Evolutionary conservation across 2,113 vertebrate genomes (phyloP).

Genomic region (Paralichthys olivaceus): DNA sequence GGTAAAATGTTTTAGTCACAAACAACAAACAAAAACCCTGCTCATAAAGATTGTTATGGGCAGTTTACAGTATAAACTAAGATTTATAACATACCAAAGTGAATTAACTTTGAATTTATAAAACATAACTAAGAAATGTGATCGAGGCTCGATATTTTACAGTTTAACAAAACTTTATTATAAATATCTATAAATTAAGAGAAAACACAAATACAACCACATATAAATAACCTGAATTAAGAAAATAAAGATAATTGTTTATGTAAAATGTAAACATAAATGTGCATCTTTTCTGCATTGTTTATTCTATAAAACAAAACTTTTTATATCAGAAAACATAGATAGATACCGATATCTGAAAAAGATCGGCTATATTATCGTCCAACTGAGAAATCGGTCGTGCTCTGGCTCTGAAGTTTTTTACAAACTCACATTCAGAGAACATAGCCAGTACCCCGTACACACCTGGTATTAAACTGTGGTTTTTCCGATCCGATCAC

Average conservation of each 20-base stretch:
- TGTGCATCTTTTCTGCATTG: neutral
- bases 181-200: neutral
- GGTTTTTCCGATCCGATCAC: too few relatives aligned
- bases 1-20: too few relatives aligned
- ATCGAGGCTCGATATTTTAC: neutral
- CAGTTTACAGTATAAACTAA: too few relatives aligned
- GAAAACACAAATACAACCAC: too few relatives aligned
- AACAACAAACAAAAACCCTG: neutral
- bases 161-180: neutral
- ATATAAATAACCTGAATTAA: too few relatives aligned
- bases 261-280: neutral
- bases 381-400: neutral
- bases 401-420: too few relatives aligned
- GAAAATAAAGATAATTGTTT: too few relatives aligned
- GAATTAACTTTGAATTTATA: neutral
- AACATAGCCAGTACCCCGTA: too few relatives aligned
- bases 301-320: neutral
- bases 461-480: too few relatives aligned
- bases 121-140: neutral
- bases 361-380: neutral
- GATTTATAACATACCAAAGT: neutral
- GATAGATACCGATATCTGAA: neutral
- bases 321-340: neutral
- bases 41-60: too few relatives aligned
- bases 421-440: too few relatives aligned